Conservation (phyloP, 2,888 invertebrate genomes). For the Papilio gigon region DNA sequence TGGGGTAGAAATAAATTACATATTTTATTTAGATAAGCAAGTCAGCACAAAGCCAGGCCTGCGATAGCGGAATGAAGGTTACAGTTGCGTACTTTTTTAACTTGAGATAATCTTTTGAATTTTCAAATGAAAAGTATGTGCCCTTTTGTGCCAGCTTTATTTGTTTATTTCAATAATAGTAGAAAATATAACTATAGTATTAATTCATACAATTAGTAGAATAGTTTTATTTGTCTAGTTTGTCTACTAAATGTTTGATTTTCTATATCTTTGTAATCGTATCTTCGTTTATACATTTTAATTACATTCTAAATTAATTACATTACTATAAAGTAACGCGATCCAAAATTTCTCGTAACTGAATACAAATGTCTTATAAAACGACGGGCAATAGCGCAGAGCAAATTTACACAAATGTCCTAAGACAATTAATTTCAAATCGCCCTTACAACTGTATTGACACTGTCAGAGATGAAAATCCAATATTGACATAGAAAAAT, state of each 20-base stretch:
- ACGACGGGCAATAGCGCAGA: slow-evolving; percentile 22
- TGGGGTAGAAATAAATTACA: slow-evolving; percentile 38
- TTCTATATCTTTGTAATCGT: background rate
- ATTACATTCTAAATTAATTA: background rate
- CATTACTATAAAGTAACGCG: slow-evolving; percentile 1
- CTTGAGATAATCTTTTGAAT: background rate
- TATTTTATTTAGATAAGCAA: slow-evolving; percentile 40
- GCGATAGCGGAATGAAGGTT: slow-evolving; percentile 35
- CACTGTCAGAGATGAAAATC: slow-evolving; percentile 26
- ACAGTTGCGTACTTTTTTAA: slow-evolving; percentile 10
- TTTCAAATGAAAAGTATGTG: background rate
- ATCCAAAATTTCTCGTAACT: slow-evolving; percentile 9
- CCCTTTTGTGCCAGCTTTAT: too few relatives aligned
- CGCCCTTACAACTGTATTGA: slow-evolving; percentile 29
- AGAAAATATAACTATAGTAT: too few relatives aligned
- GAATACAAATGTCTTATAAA: slow-evolving; percentile 16
- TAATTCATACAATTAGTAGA: too few relatives aligned
- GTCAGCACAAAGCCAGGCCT: slow-evolving; percentile 33
- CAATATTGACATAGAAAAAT: slow-evolving; percentile 25
- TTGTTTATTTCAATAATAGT: too few relatives aligned
- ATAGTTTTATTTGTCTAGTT: too few relatives aligned
- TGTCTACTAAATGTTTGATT: background rate
- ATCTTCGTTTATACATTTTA: too few relatives aligned
- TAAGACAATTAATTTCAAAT: slow-evolving; percentile 38
- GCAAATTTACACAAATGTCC: slow-evolving; percentile 35